Percentiles rank a stretch among this genome's conserved stretches.
Evolutionary conservation across 2,797 vertebrate genomes (phyloP).

Genomic region (Scarus forsteni): DNA sequence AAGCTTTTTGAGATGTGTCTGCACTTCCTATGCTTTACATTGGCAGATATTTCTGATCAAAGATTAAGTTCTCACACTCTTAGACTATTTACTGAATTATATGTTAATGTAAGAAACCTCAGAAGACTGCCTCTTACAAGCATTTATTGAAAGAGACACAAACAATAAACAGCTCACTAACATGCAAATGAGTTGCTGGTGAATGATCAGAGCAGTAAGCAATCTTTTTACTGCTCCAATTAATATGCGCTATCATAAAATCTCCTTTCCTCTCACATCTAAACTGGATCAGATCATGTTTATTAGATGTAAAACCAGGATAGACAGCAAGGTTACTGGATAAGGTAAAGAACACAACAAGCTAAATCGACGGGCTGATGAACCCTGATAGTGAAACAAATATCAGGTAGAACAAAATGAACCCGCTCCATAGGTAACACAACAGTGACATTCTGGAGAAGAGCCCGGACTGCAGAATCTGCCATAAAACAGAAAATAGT

Average conservation of each 20-base stretch:
- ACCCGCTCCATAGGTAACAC: slow-evolving; percentile 48
- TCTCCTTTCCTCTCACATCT: slow-evolving; percentile 66
- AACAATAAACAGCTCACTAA: slow-evolving; percentile 74
- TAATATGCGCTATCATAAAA: slow-evolving; percentile 77
- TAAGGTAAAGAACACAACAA: slow-evolving; percentile 54
- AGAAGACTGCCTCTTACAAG: slow-evolving; percentile 61
- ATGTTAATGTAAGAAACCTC: slow-evolving; percentile 9
- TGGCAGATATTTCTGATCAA: slow-evolving; percentile 49
- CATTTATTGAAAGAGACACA: slow-evolving; percentile 70
- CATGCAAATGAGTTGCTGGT: slow-evolving; percentile 74
- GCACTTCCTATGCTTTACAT: too few species aligned
- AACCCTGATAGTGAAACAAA: slow-evolving; percentile 28
- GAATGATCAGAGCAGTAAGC: slow-evolving; percentile 69
- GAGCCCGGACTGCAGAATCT: slow-evolving; percentile 50
- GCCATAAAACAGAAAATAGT: slow-evolving; percentile 65
- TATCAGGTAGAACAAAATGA: slow-evolving; percentile 18
- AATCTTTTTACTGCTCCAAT: slow-evolving; percentile 73
- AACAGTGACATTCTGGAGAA: slow-evolving; percentile 61
- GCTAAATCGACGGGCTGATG: slow-evolving; percentile 41
- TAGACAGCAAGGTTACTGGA: slow-evolving; percentile 48
- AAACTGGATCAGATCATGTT: slow-evolving; percentile 71
- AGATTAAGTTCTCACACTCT: slow-evolving; percentile 52
- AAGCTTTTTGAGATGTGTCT: too few species aligned
- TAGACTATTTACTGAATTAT: slow-evolving; percentile 6
- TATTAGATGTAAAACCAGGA: slow-evolving; percentile 71